phyloP scores from a whole-genome alignment of 2,797 vertebrate genomes.

The Periparus ater region DNA sequence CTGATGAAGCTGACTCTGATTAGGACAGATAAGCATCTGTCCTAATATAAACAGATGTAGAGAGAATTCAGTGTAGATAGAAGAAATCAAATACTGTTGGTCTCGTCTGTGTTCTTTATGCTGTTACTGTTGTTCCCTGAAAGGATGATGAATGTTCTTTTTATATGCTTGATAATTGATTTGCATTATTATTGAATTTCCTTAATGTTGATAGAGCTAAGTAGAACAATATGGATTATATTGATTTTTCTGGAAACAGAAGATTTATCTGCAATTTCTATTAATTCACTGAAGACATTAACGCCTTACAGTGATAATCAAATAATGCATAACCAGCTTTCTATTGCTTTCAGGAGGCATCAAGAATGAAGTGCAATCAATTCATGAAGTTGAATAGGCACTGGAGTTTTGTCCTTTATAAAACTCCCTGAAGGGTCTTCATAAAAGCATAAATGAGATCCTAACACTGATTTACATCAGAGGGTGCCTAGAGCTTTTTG shows the following conservation, averaged over 20 bases:
- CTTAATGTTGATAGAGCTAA: neutral
- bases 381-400: neutral
- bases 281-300: neutral
- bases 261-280: neutral
- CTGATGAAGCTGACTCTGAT: neutral
- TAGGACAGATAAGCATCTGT: neutral
- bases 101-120: neutral
- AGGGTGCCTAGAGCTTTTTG: neutral
- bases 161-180: neutral
- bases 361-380: neutral
- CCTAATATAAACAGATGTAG: neutral
- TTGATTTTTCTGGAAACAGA: neutral
- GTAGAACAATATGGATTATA: neutral
- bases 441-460: neutral
- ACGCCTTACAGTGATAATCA: neutral
- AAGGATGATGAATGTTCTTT: neutral
- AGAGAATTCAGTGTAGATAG: neutral
- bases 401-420: neutral
- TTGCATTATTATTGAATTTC: conserved; percentile 4
- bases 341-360: neutral
- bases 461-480: neutral
- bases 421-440: neutral
- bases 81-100: neutral
- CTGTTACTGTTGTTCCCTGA: neutral
- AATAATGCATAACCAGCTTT: neutral